Conservation (phyloP, 2,888 invertebrate genomes). For the Coleophora flavipennella region DNA sequence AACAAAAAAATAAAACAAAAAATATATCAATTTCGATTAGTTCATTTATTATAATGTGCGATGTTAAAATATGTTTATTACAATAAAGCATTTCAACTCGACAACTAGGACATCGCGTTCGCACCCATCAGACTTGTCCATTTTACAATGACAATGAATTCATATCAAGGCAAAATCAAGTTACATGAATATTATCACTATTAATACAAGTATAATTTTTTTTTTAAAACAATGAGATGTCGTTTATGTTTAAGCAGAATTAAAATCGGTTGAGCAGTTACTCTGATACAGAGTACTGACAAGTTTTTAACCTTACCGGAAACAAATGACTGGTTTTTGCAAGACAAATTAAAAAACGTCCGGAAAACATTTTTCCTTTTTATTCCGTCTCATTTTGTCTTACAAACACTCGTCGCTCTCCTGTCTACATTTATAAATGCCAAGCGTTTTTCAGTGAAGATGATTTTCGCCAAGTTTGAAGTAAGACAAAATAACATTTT, state of each 20-base stretch:
- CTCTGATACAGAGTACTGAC: constrained; percentile 62
- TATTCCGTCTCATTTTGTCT: no score
- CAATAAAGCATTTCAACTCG: constrained; percentile 65
- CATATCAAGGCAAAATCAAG: constrained; percentile 37
- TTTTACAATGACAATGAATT: constrained; percentile 41
- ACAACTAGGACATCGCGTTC: constrained; percentile 33
- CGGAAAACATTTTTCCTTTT: no score
- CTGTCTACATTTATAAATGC: no score
- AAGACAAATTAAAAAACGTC: no score
- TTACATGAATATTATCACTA: not conserved
- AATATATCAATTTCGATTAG: constrained; percentile 59
- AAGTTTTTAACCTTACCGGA: no score
- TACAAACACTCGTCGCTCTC: no score
- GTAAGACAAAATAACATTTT: no score
- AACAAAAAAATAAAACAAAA: constrained; percentile 27
- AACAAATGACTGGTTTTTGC: no score
- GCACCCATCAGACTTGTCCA: constrained; percentile 35
- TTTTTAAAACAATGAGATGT: constrained; percentile 44
- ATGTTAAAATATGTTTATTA: constrained; percentile 71
- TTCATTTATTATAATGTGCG: constrained; percentile 73
- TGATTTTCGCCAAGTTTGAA: no score
- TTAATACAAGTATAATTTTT: constrained; percentile 37
- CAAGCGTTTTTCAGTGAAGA: no score
- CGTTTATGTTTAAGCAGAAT: no score
- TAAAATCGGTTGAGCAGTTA: constrained; percentile 38